Evolutionary conservation across 92 coral and sea anemone species (phyloP).

Genomic region (Blastomussa wellsi): DNA sequence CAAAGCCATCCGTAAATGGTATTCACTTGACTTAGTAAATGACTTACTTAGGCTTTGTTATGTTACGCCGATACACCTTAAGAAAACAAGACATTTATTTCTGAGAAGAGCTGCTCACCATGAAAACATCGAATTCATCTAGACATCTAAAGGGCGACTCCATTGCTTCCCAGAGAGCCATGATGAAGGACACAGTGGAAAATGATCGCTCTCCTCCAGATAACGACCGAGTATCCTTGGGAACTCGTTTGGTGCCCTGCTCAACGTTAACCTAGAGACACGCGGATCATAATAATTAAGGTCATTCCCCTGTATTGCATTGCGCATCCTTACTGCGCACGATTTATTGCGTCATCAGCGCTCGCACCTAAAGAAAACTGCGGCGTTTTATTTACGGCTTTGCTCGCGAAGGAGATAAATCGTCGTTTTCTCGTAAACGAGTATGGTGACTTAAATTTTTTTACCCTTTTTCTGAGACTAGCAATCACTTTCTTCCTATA

Average conservation of each 20-base stretch:
- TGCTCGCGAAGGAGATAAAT: too few species aligned
- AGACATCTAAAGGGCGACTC: slow-evolving; percentile 95
- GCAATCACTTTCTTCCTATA: too few species aligned
- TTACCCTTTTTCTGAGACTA: too few species aligned
- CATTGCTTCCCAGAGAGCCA: slow-evolving; percentile 99
- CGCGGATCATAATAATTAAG: background rate
- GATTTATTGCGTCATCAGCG: too few species aligned
- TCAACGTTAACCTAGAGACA: slow-evolving; percentile 84
- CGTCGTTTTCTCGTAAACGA: too few species aligned
- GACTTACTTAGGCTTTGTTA: background rate
- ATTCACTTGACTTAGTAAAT: background rate
- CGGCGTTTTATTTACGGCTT: too few species aligned
- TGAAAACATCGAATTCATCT: slow-evolving; percentile 94
- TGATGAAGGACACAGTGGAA: slow-evolving; percentile 92
- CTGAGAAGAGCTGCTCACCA: slow-evolving; percentile 60
- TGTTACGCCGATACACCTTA: background rate
- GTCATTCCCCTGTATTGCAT: too few species aligned
- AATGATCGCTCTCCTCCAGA: slow-evolving; percentile 99
- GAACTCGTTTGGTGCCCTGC: slow-evolving; percentile 58
- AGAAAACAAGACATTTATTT: background rate
- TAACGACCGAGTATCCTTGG: slow-evolving; percentile 85
- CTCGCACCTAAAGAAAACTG: too few species aligned
- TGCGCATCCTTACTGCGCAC: too few species aligned
- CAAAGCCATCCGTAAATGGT: background rate
- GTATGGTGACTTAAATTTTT: too few species aligned